These are phyloP conservation scores for Crossocerus cetratus DNA, from an alignment of 2,888 invertebrate genomes.

Conservation along the genomic window DNA sequence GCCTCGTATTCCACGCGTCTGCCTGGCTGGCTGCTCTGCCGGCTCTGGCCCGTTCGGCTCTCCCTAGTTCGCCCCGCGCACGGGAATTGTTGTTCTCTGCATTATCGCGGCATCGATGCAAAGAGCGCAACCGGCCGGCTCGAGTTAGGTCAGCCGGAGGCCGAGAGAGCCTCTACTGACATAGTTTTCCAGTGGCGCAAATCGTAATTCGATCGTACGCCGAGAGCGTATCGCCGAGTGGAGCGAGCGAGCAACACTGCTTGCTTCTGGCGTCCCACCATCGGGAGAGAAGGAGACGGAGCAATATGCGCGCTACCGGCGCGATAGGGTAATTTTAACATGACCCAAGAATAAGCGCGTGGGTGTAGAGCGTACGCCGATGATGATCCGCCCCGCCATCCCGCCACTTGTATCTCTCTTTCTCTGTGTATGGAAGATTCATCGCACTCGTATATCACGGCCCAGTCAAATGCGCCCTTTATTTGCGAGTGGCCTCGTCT, in stretches of 20 bases:
- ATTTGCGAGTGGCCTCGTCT: background rate
- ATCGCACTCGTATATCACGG: background rate
- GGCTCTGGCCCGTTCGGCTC: too few relatives aligned
- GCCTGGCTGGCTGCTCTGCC: background rate
- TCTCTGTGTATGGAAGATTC: too few relatives aligned
- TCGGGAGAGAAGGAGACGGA: too few relatives aligned
- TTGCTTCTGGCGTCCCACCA: too few relatives aligned
- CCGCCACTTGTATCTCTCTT: too few relatives aligned
- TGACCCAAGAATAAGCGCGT: conserved; percentile 2
- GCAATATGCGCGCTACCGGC: background rate
- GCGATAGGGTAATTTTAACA: conserved; percentile 5
- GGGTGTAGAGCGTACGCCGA: background rate
- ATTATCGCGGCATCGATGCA: too few relatives aligned
- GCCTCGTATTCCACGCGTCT: background rate
- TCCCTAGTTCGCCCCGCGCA: too few relatives aligned
- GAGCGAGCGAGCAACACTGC: background rate
- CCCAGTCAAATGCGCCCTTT: background rate
- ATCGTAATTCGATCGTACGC: conserved; percentile 3
- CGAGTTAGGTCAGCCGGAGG: too few relatives aligned
- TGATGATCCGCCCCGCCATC: too few relatives aligned
- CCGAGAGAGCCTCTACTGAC: too few relatives aligned
- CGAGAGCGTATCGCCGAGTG: background rate
- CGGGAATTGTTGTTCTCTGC: too few relatives aligned
- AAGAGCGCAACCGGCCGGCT: too few relatives aligned
- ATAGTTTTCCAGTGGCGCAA: background rate